These are phyloP conservation scores for Agrotis segetum DNA, from an alignment of 2,888 invertebrate species.

Conservation along the genomic window DNA sequence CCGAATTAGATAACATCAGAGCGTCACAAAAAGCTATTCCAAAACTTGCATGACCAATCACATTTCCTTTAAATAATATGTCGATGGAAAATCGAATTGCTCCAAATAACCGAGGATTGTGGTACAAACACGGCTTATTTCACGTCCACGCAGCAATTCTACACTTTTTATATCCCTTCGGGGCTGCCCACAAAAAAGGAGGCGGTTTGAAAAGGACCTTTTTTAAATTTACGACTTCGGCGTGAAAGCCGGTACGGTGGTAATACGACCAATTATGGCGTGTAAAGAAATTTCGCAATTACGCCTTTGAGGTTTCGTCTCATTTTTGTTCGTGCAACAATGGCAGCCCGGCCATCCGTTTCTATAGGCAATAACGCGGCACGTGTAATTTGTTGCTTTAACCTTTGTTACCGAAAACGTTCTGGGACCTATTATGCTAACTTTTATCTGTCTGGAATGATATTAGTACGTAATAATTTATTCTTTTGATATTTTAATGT, in stretches of 20 bases:
- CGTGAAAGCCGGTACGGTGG: slow-evolving; percentile 77
- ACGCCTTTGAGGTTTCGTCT: slow-evolving; percentile 71
- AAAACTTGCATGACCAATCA: slow-evolving; percentile 41
- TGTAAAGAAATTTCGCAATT: slow-evolving; percentile 81
- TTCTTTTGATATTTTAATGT: slow-evolving; percentile 72
- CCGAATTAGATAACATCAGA: slow-evolving; percentile 39
- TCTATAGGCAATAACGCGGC: slow-evolving; percentile 70
- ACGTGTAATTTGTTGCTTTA: slow-evolving; percentile 79
- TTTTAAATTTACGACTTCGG: slow-evolving; percentile 81
- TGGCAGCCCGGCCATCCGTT: slow-evolving; percentile 60
- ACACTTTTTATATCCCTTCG: slow-evolving; percentile 72
- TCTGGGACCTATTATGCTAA: slow-evolving; percentile 73
- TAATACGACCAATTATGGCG: slow-evolving; percentile 77
- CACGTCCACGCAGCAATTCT: slow-evolving; percentile 66
- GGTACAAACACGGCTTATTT: slow-evolving; percentile 57
- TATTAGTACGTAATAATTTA: slow-evolving; percentile 72
- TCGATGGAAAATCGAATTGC: slow-evolving; percentile 61
- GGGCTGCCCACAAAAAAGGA: slow-evolving; percentile 77
- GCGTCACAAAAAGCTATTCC: slow-evolving; percentile 25
- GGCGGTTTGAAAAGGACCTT: slow-evolving; percentile 77
- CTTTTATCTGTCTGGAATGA: slow-evolving; percentile 71
- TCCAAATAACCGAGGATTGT: slow-evolving; percentile 62
- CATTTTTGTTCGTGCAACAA: slow-evolving; percentile 75
- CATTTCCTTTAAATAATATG: slow-evolving; percentile 44
- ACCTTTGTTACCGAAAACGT: slow-evolving; percentile 75